These are phyloP conservation scores for rabbit (Oryctolagus cuniculus) DNA, from an alignment of 2,113 vertebrate species.

Conservation along the genomic window DNA sequence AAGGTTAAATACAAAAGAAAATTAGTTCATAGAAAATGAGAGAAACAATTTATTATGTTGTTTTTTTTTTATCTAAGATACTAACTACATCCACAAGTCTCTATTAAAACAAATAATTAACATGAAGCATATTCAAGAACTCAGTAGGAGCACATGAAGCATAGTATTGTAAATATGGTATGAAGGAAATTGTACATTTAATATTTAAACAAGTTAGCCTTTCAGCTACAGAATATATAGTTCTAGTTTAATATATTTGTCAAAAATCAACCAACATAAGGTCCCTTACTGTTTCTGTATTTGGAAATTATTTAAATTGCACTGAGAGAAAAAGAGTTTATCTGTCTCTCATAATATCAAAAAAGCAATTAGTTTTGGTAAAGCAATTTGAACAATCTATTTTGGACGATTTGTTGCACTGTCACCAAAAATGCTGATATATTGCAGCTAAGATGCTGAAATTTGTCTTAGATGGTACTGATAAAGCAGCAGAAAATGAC, in stretches of 20 bases:
- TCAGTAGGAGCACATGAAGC: neutral
- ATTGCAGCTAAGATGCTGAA: conserved; percentile 60
- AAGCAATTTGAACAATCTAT: conserved; percentile 55
- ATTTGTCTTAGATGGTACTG: conserved; percentile 72
- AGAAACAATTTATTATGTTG: neutral
- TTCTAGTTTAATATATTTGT: neutral
- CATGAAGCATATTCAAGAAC: conserved; percentile 12
- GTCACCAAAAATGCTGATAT: conserved; percentile 66
- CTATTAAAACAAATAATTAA: conserved; percentile 61
- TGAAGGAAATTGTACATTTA: neutral
- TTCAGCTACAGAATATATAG: neutral
- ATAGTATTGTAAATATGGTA: neutral
- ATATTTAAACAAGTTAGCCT: conserved; percentile 12
- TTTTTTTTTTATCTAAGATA: conserved; percentile 37
- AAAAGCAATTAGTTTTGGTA: conserved; percentile 57
- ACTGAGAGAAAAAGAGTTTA: conserved; percentile 1
- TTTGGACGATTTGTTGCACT: conserved; percentile 32
- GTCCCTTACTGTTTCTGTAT: neutral
- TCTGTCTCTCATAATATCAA: neutral
- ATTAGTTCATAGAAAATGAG: conserved; percentile 2
- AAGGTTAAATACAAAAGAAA: conserved; percentile 48
- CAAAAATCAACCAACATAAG: neutral
- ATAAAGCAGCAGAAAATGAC: conserved; percentile 74
- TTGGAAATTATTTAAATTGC: conserved; percentile 32
- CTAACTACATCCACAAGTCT: neutral